Evolutionary conservation across 1,140 invertebrate genomes (phyloP).

Genomic region (Bradynema listronoti): DNA sequence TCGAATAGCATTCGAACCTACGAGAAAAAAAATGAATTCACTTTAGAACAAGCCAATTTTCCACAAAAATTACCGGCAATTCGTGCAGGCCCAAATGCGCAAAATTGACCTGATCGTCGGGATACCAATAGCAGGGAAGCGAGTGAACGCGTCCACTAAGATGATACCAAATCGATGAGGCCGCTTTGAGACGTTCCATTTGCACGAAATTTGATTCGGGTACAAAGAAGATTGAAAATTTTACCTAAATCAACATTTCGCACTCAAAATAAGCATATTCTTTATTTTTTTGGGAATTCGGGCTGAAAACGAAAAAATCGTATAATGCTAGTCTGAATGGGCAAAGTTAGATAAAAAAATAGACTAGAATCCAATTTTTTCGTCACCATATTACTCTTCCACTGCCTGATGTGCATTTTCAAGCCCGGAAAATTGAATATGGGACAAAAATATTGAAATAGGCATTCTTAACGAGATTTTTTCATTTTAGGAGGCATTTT

Average conservation of each 20-base stretch:
- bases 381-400: no score
- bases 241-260: slow-evolving; percentile 16
- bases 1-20: neutral
- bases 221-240: slow-evolving; percentile 17
- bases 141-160: slow-evolving; percentile 8
- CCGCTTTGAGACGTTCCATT: slow-evolving; percentile 18
- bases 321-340: no score
- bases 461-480: no score
- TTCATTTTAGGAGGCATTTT: no score
- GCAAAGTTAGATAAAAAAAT: no score
- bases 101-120: slow-evolving; percentile 21
- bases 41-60: neutral
- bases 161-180: slow-evolving; percentile 11
- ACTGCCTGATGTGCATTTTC: no score
- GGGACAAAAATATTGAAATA: no score
- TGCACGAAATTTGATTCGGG: slow-evolving; percentile 23
- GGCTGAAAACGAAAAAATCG: no score
- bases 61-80: slow-evolving; percentile 15
- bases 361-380: no score
- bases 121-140: slow-evolving; percentile 25
- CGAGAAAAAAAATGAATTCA: neutral
- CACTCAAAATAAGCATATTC: slow-evolving; percentile 1
- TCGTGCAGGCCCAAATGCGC: slow-evolving; percentile 15
- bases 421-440: no score
- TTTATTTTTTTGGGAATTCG: neutral